Percentiles rank a stretch among this genome's conserved stretches.
Conservation (phyloP, 2,113 vertebrate species). For the Eudyptes chrysolophus region DNA sequence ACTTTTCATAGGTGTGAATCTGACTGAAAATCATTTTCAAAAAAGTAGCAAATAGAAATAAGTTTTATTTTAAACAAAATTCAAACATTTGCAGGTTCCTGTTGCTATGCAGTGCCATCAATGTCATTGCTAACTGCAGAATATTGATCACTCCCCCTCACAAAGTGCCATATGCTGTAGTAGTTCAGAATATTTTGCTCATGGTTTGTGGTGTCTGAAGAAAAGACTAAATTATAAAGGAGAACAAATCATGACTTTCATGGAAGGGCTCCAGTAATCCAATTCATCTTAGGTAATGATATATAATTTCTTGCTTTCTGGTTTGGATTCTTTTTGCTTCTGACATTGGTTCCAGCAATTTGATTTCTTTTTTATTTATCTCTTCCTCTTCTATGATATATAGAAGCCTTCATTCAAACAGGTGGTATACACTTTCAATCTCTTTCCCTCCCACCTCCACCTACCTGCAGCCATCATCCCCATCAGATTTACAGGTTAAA, state of each 20-base stretch:
- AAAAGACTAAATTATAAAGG: conserved; percentile 4
- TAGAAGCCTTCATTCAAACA: not conserved
- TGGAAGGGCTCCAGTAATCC: not conserved
- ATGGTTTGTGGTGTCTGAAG: not conserved
- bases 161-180: not conserved
- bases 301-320: not conserved
- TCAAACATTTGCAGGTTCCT: not conserved
- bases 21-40: not conserved
- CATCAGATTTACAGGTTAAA: not conserved
- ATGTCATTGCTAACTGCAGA: not conserved
- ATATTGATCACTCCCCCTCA: not conserved
- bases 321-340: not conserved
- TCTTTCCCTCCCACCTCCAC: not conserved
- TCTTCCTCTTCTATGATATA: not conserved
- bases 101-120: not conserved
- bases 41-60: not conserved
- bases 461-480: not conserved
- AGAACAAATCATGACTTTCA: not conserved
- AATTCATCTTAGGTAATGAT: not conserved
- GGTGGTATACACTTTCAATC: not conserved
- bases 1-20: not conserved
- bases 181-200: not conserved
- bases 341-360: not conserved
- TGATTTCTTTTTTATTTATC: not conserved
- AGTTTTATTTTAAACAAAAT: conserved; percentile 19